These are phyloP conservation scores for Lepidostoma basale DNA, from an alignment of 1,140 invertebrate genomes.

Conservation along the genomic window DNA sequence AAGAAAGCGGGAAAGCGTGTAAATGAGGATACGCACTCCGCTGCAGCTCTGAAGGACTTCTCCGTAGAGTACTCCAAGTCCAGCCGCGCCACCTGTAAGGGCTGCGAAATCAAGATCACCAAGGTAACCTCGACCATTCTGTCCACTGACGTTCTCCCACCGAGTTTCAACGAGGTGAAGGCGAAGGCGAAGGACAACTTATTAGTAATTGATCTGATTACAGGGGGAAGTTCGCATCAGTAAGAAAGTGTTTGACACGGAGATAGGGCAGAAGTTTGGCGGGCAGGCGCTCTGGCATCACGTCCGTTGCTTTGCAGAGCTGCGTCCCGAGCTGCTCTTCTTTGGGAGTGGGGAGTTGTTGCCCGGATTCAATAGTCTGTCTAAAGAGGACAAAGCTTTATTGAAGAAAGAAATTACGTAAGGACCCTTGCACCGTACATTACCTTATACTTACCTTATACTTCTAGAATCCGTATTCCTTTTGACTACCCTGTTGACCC, in stretches of 20 bases:
- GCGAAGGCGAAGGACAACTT: no score
- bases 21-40: conserved; percentile 46
- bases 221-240: conserved; percentile 80
- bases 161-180: no score
- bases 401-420: conserved; percentile 74
- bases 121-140: no score
- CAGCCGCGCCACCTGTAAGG: conserved; percentile 77
- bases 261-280: conserved; percentile 79
- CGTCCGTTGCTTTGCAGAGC: conserved; percentile 87
- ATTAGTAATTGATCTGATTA: no score
- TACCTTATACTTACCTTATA: conserved; percentile 4
- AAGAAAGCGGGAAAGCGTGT: conserved; percentile 50
- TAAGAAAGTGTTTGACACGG: conserved; percentile 86
- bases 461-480: no score
- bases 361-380: conserved; percentile 76
- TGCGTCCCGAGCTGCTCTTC: conserved; percentile 78
- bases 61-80: conserved; percentile 90
- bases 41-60: conserved; percentile 69
- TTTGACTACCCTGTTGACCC: no score
- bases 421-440: conserved; percentile 44
- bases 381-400: conserved; percentile 74
- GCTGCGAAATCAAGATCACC: conserved; percentile 86
- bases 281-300: conserved; percentile 89
- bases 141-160: no score
- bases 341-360: conserved; percentile 72